Percentiles rank a stretch among this genome's conserved stretches.
These are phyloP conservation scores for Volucella bombylans DNA, from an alignment of 2,888 invertebrate species.

Conservation along the genomic window DNA sequence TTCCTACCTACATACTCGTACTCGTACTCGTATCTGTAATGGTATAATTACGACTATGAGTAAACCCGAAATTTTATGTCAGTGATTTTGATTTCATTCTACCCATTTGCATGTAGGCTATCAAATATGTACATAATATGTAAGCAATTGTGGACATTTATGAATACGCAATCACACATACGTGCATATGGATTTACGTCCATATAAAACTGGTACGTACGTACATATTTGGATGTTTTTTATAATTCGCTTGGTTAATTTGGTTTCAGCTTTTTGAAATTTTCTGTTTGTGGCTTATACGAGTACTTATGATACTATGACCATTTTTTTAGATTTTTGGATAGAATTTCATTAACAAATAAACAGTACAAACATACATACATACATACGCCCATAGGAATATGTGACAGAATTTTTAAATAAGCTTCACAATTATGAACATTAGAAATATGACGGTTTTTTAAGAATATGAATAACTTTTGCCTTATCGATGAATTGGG, in stretches of 20 bases:
- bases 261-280: slow-evolving; percentile 12
- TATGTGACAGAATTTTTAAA: slow-evolving; percentile 30
- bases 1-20: background rate
- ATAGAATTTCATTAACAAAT: slow-evolving; percentile 57
- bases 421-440: background rate
- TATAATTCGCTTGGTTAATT: too few species aligned
- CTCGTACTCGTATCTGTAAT: too few species aligned
- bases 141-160: background rate
- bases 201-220: too few species aligned
- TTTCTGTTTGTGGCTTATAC: background rate
- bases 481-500: background rate
- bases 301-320: background rate
- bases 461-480: background rate
- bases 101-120: too few species aligned
- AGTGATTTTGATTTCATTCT: too few species aligned
- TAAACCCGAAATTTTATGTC: too few species aligned
- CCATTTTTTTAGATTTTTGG: slow-evolving; percentile 16
- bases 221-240: too few species aligned
- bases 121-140: too few species aligned
- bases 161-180: too few species aligned
- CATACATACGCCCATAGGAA: background rate
- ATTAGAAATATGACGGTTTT: slow-evolving; percentile 8
- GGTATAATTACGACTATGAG: too few species aligned
- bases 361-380: slow-evolving; percentile 1
- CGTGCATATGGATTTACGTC: too few species aligned